Conservation (phyloP, 2,113 vertebrate species). For the Rattus rattus region DNA sequence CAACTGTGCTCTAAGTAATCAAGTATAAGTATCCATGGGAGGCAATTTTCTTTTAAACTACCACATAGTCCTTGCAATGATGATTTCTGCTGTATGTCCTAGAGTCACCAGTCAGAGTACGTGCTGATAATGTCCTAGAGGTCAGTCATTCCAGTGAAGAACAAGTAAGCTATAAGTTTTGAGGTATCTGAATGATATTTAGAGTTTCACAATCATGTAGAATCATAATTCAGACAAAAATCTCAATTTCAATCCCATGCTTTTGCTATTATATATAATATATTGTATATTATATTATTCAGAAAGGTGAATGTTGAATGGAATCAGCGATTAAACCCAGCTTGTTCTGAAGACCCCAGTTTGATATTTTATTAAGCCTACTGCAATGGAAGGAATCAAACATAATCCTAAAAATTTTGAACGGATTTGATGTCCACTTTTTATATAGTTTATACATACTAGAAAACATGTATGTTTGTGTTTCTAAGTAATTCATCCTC, state of each 20-base stretch:
- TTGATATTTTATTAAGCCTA: conserved; percentile 50
- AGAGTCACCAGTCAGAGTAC: background rate
- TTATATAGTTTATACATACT: conserved; percentile 3
- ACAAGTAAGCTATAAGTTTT: conserved; percentile 41
- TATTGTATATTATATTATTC: conserved; percentile 6
- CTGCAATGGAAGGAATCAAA: background rate
- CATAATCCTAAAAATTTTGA: conserved; percentile 46
- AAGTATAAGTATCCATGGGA: background rate
- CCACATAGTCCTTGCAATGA: background rate
- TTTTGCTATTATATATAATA: background rate
- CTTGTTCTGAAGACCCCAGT: background rate
- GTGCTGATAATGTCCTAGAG: background rate
- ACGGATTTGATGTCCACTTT: background rate
- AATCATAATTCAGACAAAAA: background rate
- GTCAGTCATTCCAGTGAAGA: conserved; percentile 8
- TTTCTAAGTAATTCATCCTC: conserved; percentile 52
- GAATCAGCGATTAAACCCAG: background rate
- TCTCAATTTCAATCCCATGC: background rate
- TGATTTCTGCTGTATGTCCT: background rate
- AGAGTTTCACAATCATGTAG: background rate
- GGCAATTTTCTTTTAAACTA: background rate
- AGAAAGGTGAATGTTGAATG: background rate
- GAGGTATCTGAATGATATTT: conserved; percentile 31
- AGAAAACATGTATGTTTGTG: background rate
- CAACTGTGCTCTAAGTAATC: background rate